Base-by-base conservation (phyloP, 2,797 vertebrate species). In the Poeciliopsis presidionis region DNA sequence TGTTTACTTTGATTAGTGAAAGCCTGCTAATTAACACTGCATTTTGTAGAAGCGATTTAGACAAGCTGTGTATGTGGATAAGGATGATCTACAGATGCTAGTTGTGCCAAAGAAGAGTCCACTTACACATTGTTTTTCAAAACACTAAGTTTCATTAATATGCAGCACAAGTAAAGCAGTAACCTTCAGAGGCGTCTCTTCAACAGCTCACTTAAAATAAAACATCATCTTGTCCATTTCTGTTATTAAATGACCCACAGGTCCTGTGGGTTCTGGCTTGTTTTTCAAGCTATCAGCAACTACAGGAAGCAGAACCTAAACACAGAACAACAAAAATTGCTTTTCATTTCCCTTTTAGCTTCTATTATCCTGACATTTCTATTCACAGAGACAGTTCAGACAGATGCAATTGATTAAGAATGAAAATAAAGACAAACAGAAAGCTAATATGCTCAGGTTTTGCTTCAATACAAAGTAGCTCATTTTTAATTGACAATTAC, bases 211-310 rank as follows among this genome's bases (percentile, higher is more conserved):
- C 36, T 67, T 25, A 41, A 61, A 41, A 67, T 22, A 65, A 65
- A 65, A 25, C 39, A 67, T 25, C 20, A n/a, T 67, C 63, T 41
- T n/a, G 65, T 43, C 39, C 65, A n/a, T 43, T 69, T 43, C 22
- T 43, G 65, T 43, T 69, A 43, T 69, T 69, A 41, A 69, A 43
- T 69, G 65, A n/a, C 65, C 22, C 39, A 13, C 65, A 69, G 65
- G 20, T 43, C 65, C 22, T 69, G 22, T n/a, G 39, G 39, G 39
- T 43, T 69, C 65, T 43, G 65, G 39, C 39, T 43, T 67, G 18
- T 67, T 67, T 41, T 67, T 36, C n/a, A 65, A 39, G 61, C n/a
- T 69, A 69, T 18, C 39, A 41, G 65, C 4, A 69, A 13, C 11
- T 43, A 41, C 65, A 69, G 12, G 22, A 1, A 1, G 22, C 20